These are phyloP conservation scores for Malacoraja senta DNA, from an alignment of 2,797 vertebrate species.

Conservation along the genomic window DNA sequence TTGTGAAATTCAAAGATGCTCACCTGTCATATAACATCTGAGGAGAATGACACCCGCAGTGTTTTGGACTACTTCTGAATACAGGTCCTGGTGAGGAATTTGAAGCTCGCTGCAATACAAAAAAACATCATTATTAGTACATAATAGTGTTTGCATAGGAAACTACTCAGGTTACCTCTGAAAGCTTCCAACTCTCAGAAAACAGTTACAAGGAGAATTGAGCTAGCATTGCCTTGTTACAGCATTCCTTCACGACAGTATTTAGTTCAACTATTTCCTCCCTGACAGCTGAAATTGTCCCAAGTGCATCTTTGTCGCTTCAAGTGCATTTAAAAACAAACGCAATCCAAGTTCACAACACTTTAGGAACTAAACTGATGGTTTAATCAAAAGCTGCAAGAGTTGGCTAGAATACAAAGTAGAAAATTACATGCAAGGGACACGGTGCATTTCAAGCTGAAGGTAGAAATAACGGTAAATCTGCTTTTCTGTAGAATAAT, in stretches of 20 bases:
- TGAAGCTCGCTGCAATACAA: slow-evolving; percentile 62
- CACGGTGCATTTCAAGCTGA: background rate
- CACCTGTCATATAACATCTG: slow-evolving; percentile 72
- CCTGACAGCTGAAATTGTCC: background rate
- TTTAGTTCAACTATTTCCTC: background rate
- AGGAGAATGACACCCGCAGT: slow-evolving; percentile 63
- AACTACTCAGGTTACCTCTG: background rate
- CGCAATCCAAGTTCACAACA: background rate
- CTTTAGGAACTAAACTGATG: background rate
- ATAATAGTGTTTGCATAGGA: background rate
- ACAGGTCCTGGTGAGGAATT: slow-evolving; percentile 62
- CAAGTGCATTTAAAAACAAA: background rate
- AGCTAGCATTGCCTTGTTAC: background rate
- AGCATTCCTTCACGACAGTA: background rate
- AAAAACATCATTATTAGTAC: slow-evolving; percentile 23
- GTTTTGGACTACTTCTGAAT: slow-evolving; percentile 67
- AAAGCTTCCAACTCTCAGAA: background rate
- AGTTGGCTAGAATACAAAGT: background rate
- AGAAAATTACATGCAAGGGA: background rate
- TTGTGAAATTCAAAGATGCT: slow-evolving; percentile 38
- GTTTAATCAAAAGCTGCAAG: background rate
- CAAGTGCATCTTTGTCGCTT: background rate
- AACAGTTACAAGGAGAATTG: background rate
- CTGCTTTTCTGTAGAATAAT: background rate
- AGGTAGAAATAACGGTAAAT: background rate